Evolutionary conservation across 2,888 invertebrate genomes (phyloP).

Genomic region (Dione juno): DNA sequence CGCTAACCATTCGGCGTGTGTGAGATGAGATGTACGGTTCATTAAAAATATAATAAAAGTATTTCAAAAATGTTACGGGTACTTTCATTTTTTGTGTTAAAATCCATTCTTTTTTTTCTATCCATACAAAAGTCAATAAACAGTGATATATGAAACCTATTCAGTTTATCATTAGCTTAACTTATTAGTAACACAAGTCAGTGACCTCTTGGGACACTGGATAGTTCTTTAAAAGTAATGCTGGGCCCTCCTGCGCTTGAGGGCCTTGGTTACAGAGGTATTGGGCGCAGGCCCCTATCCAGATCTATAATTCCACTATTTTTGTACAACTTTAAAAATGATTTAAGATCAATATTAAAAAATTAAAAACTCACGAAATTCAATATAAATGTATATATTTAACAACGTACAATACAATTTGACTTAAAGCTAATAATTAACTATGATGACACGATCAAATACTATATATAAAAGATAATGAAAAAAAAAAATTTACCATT

Average conservation of each 20-base stretch:
- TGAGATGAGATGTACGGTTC: slow-evolving; percentile 65
- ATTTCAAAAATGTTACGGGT: slow-evolving; percentile 55
- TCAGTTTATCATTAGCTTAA: too few species aligned
- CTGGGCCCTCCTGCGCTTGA: too few species aligned
- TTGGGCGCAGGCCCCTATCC: too few species aligned
- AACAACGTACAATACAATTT: slow-evolving; percentile 12
- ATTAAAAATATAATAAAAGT: slow-evolving; percentile 68
- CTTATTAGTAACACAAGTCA: too few species aligned
- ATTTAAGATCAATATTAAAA: neutral
- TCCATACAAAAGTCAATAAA: neutral
- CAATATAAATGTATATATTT: slow-evolving; percentile 17
- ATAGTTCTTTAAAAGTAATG: too few species aligned
- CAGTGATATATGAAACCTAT: too few species aligned
- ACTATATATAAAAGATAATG: too few species aligned
- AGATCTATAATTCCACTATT: too few species aligned
- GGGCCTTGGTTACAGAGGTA: too few species aligned
- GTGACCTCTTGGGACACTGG: too few species aligned
- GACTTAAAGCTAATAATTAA: neutral
- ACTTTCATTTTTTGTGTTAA: too few species aligned
- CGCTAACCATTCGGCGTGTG: slow-evolving; percentile 77
- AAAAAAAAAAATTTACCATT: neutral
- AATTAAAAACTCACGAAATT: slow-evolving; percentile 14
- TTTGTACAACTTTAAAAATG: neutral
- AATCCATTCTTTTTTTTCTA: too few species aligned
- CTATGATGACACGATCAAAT: neutral